phyloP scores from a whole-genome alignment of 2,113 vertebrate species.

The Benitochromis conjunctus region DNA sequence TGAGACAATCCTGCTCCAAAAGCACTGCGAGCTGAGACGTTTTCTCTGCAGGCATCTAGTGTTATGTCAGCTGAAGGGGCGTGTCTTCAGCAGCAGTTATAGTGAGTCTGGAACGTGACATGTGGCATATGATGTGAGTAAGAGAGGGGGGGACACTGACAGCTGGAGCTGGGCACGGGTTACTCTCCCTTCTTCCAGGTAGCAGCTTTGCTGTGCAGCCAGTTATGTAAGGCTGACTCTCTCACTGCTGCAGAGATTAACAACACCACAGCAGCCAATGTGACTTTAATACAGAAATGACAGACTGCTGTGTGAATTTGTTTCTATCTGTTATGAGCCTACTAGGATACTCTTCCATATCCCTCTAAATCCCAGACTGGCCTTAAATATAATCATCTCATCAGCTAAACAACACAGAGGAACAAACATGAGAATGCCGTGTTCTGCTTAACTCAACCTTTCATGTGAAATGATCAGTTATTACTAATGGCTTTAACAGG shows the following conservation, averaged over 20 bases:
- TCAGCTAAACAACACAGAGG: not conserved
- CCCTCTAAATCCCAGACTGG: conserved; percentile 7
- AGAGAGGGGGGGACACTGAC: conserved; percentile 28
- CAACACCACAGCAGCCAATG: conserved; percentile 8
- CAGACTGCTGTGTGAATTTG: not conserved
- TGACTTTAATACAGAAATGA: conserved; percentile 7
- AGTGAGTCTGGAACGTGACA: conserved; percentile 16
- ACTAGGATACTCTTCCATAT: not conserved
- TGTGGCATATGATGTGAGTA: conserved; percentile 51
- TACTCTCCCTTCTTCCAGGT: conserved; percentile 56
- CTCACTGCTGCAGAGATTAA: conserved; percentile 37
- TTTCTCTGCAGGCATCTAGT: conserved; percentile 16
- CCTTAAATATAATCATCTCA: not conserved
- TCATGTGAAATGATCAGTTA: not conserved
- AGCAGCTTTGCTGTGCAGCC: conserved; percentile 43
- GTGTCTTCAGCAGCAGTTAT: not conserved
- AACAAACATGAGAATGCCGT: not conserved
- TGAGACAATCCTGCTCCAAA: not conserved
- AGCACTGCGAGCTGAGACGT: not conserved
- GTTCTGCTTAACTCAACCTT: not conserved
- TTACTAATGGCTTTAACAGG: not conserved
- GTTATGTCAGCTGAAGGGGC: not conserved
- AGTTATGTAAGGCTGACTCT: conserved; percentile 51
- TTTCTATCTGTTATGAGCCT: not conserved
- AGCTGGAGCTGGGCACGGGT: conserved; percentile 49